phyloP scores from a whole-genome alignment of 2,888 invertebrate genomes.

The Operophtera brumata region DNA sequence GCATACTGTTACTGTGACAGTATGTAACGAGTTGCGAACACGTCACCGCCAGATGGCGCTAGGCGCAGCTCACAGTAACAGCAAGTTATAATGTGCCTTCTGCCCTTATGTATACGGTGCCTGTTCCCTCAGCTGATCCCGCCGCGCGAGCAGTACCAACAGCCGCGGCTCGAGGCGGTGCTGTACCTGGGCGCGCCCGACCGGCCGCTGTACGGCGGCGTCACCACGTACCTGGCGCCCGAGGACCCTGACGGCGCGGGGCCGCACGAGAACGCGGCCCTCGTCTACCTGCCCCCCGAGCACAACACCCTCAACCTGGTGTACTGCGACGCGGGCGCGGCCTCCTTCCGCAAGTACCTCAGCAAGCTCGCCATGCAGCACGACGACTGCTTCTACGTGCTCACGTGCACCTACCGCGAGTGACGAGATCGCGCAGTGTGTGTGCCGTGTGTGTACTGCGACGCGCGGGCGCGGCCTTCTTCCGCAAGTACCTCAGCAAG shows the following conservation, averaged over 20 bases:
- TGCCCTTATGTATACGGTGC: constrained; percentile 17
- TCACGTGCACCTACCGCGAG: constrained; percentile 54
- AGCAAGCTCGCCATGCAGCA: constrained; percentile 51
- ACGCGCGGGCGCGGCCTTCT: too few relatives aligned
- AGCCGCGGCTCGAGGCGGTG: constrained; percentile 54
- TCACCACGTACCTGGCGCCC: constrained; percentile 60
- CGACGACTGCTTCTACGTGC: constrained; percentile 56
- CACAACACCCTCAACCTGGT: constrained; percentile 86
- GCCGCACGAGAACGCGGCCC: constrained; percentile 45
- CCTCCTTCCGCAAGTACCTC: constrained; percentile 72
- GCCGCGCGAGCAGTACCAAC: constrained; percentile 56
- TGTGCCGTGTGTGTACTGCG: too few relatives aligned
- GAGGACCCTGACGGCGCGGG: constrained; percentile 50
- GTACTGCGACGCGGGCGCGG: constrained; percentile 76
- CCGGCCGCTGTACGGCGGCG: constrained; percentile 47
- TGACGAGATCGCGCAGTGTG: neutral
- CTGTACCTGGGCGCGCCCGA: constrained; percentile 57
- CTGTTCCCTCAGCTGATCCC: constrained; percentile 61
- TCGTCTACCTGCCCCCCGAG: constrained; percentile 82
- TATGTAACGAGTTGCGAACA: too few relatives aligned
- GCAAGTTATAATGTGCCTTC: too few relatives aligned
- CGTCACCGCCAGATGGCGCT: too few relatives aligned
- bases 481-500: too few relatives aligned
- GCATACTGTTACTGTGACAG: too few relatives aligned
- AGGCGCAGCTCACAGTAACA: too few relatives aligned